phyloP scores from a whole-genome alignment of 2,888 invertebrate species.

The Augiades crinisus region DNA sequence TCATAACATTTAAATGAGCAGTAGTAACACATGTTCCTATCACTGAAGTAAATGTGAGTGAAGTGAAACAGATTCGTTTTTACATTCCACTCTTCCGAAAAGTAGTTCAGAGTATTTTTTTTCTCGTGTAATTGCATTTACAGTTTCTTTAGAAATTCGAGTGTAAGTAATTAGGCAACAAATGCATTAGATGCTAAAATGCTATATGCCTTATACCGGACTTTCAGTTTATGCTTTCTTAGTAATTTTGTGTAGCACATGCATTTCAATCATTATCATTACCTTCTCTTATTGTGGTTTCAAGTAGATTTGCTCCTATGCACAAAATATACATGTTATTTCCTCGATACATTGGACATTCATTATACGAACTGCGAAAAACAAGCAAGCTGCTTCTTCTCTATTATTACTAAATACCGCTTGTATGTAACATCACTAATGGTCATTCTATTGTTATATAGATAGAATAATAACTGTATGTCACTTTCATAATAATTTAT shows the following conservation, averaged over 20 bases:
- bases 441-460: background rate
- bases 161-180: slow-evolving; percentile 5
- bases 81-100: slow-evolving; percentile 4
- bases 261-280: too few species aligned
- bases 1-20: slow-evolving; percentile 8
- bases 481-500: slow-evolving; percentile 14
- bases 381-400: too few species aligned
- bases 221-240: slow-evolving; percentile 22
- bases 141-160: slow-evolving; percentile 16
- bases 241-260: too few species aligned
- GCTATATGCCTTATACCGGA: background rate
- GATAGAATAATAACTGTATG: background rate
- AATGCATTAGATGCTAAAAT: background rate
- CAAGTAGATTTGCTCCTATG: too few species aligned
- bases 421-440: slow-evolving; percentile 3
- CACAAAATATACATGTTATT: too few species aligned
- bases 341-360: too few species aligned
- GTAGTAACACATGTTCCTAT: slow-evolving; percentile 22
- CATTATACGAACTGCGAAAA: too few species aligned
- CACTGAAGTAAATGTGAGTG: slow-evolving; percentile 29
- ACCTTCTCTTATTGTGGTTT: too few species aligned
- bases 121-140: slow-evolving; percentile 11
- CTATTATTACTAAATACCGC: background rate
- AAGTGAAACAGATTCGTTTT: slow-evolving; percentile 27
- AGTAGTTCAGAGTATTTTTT: slow-evolving; percentile 2